A percentile compares a stretch with the other conserved stretches of the same genome.
Conservation (phyloP, 2,888 invertebrate genomes). For the Mycalesis mineus region DNA sequence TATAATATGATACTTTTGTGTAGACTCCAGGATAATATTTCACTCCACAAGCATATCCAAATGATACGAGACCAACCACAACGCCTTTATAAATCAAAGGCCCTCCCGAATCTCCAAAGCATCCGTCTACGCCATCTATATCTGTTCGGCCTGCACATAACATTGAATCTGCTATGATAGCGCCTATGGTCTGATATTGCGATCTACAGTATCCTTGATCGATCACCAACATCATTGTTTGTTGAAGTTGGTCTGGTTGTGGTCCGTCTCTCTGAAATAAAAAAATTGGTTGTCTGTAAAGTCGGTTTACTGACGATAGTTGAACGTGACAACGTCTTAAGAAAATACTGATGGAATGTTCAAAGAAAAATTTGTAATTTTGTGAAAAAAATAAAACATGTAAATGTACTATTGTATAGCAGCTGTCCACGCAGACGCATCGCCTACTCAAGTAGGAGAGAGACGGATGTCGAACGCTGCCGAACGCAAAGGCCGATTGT, state of each 20-base stretch:
- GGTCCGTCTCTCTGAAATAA: slow-evolving; percentile 48
- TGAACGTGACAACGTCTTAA: too few relatives aligned
- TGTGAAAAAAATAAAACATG: too few relatives aligned
- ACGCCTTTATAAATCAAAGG: slow-evolving; percentile 66
- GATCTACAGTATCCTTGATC: slow-evolving; percentile 50
- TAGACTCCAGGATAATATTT: slow-evolving; percentile 66
- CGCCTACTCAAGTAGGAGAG: too few relatives aligned
- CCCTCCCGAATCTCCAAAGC: slow-evolving; percentile 69
- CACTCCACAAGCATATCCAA: slow-evolving; percentile 66
- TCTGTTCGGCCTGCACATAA: slow-evolving; percentile 63
- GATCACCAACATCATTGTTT: slow-evolving; percentile 50
- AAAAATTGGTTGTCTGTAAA: neutral
- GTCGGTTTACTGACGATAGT: too few relatives aligned
- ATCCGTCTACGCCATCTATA: slow-evolving; percentile 61
- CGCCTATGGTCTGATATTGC: slow-evolving; percentile 56
- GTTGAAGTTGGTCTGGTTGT: slow-evolving; percentile 62
- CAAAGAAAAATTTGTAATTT: too few relatives aligned
- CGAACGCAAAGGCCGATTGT: too few relatives aligned
- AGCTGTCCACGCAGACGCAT: too few relatives aligned
- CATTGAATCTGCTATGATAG: slow-evolving; percentile 59
- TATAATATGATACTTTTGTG: slow-evolving; percentile 63
- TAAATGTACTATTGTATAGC: too few relatives aligned
- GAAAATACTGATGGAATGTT: too few relatives aligned
- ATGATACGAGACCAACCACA: slow-evolving; percentile 64
- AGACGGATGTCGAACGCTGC: too few relatives aligned